A percentile compares a stretch with the other conserved stretches of the same genome.
phyloP scores from a whole-genome alignment of 2,113 vertebrate genomes.

The Dipodomys spectabilis region DNA sequence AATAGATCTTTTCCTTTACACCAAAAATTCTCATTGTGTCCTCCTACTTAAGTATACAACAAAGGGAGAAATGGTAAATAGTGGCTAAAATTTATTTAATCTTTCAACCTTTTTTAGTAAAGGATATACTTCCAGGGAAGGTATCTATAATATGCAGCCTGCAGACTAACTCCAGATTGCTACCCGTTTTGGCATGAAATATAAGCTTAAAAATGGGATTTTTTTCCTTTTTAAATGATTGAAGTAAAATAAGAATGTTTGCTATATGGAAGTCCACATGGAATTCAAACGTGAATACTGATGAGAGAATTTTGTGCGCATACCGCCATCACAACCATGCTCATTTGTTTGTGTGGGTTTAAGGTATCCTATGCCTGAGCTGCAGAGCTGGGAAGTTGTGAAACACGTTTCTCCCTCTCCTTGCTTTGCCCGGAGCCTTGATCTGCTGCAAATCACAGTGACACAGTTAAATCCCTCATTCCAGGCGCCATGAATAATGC shows the following conservation, averaged over 20 bases:
- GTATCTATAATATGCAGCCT: background rate
- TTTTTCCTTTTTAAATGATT: background rate
- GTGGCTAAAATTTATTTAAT: background rate
- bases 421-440: background rate
- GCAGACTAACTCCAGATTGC: background rate
- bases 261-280: background rate
- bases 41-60: background rate
- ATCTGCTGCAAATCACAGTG: background rate
- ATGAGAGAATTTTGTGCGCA: background rate
- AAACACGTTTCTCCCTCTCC: background rate
- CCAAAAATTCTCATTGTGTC: background rate
- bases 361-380: background rate
- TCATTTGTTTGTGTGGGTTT: background rate
- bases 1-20: background rate
- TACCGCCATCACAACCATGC: background rate
- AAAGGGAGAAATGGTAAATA: background rate
- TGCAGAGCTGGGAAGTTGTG: background rate
- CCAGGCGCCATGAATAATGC: background rate
- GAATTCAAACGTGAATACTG: background rate
- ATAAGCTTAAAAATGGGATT: background rate
- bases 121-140: background rate
- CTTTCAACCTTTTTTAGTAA: background rate
- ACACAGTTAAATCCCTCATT: background rate
- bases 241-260: background rate
- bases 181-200: background rate